Conservation (phyloP, 2,888 invertebrate species). For the Hydropsyche betteni region DNA sequence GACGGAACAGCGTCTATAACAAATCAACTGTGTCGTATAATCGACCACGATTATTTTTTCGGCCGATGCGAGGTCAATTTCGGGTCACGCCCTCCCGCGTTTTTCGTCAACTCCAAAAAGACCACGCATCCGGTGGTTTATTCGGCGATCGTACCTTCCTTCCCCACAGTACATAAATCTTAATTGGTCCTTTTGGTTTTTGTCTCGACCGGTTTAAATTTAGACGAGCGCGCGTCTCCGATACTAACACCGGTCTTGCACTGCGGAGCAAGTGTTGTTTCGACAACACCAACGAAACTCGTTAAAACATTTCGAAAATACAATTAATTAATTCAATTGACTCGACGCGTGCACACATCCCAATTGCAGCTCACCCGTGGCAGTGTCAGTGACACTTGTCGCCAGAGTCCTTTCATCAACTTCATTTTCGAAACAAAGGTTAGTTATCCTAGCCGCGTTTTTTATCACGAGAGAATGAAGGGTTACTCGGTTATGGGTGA, state of each 20-base stretch:
- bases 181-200: conserved; percentile 47
- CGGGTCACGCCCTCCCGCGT: conserved; percentile 16
- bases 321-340: background rate
- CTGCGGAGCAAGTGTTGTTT: conserved; percentile 41
- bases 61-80: background rate
- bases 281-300: conserved; percentile 10
- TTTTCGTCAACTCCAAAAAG: conserved; percentile 36
- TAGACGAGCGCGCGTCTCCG: conserved; percentile 52
- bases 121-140: conserved; percentile 49
- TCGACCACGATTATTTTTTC: conserved; percentile 11
- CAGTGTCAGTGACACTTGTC: conserved; percentile 21
- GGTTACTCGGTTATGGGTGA: conserved; percentile 44
- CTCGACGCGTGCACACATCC: no score
- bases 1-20: conserved; percentile 5
- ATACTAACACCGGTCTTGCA: conserved; percentile 33
- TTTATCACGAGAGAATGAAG: conserved; percentile 32
- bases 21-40: conserved; percentile 22
- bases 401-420: conserved; percentile 13
- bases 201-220: conserved; percentile 53
- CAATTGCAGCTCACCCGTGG: no score
- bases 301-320: conserved; percentile 25
- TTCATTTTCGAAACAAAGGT: conserved; percentile 42
- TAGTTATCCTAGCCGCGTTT: conserved; percentile 34
- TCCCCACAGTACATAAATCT: conserved; percentile 40
- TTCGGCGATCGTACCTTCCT: conserved; percentile 43